Conservation (phyloP, 2,113 vertebrate species). For the Nycticebus coucang region DNA sequence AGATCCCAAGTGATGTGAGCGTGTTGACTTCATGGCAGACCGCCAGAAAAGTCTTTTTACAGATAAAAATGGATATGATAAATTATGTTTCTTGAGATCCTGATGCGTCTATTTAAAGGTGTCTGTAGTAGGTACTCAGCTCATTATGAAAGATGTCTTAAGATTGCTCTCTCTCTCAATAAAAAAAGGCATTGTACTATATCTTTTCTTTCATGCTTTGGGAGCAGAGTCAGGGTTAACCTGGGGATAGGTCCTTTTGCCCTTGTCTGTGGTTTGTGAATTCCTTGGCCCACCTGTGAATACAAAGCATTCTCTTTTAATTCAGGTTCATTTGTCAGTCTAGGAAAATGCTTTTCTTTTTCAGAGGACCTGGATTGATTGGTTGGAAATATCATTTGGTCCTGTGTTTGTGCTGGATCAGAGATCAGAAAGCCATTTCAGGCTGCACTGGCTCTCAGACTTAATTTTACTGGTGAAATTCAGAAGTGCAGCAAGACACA, state of each 20-base stretch:
- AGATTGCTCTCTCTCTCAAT: not conserved
- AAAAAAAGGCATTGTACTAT: constrained; percentile 29
- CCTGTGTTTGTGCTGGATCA: constrained; percentile 85
- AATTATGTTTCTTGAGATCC: constrained; percentile 57
- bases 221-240: constrained; percentile 71
- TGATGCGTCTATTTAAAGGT: constrained; percentile 64
- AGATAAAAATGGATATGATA: constrained; percentile 60
- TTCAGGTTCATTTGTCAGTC: constrained; percentile 78
- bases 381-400: constrained; percentile 84
- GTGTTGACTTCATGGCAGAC: constrained; percentile 63
- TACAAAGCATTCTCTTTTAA: constrained; percentile 75
- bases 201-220: constrained; percentile 70
- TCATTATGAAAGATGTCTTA: not conserved
- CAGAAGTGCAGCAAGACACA: constrained; percentile 65
- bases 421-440: constrained; percentile 81
- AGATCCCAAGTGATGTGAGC: constrained; percentile 52
- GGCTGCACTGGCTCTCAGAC: constrained; percentile 63
- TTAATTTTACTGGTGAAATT: constrained; percentile 53
- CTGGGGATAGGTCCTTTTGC: constrained; percentile 28
- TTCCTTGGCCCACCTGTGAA: constrained; percentile 81
- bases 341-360: constrained; percentile 82
- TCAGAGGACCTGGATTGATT: constrained; percentile 84
- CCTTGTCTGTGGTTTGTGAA: constrained; percentile 77
- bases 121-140: constrained; percentile 46
- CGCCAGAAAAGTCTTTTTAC: constrained; percentile 57